Evolutionary conservation across 37 sponge, comb jelly and placozoan species (phyloP).

Genomic region (Crambe crambe): DNA sequence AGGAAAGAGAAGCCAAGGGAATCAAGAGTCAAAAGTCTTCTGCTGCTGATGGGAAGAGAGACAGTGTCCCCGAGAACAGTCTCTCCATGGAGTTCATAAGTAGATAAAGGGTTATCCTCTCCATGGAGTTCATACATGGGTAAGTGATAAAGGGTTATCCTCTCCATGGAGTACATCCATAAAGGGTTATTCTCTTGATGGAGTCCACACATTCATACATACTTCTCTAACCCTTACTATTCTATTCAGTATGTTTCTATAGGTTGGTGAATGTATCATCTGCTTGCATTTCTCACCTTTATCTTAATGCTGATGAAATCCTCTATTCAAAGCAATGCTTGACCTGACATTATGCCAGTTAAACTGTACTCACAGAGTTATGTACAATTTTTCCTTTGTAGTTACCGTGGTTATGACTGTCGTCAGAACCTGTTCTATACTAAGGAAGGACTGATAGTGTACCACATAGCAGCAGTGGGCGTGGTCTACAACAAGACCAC

Average conservation of each 20-base stretch:
- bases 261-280: too few relatives aligned
- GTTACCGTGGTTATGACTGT: slow-evolving; percentile 98
- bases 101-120: too few relatives aligned
- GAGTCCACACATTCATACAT: not conserved
- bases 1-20: slow-evolving; percentile 23
- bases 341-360: too few relatives aligned
- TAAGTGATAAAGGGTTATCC: too few relatives aligned
- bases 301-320: too few relatives aligned
- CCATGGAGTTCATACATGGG: too few relatives aligned
- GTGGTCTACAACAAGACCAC: slow-evolving; percentile 80
- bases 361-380: too few relatives aligned
- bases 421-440: slow-evolving; percentile 93
- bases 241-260: too few relatives aligned
- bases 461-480: slow-evolving; percentile 96
- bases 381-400: slow-evolving; percentile 26
- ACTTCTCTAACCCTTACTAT: too few relatives aligned
- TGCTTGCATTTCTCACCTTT: too few relatives aligned
- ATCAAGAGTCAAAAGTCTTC: not conserved
- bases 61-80: slow-evolving; percentile 34
- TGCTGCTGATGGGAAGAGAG: slow-evolving; percentile 39
- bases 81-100: slow-evolving; percentile 84
- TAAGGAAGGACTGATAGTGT: slow-evolving; percentile 81
- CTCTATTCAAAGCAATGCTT: too few relatives aligned
- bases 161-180: too few relatives aligned
- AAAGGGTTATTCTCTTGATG: not conserved